Evolutionary conservation across 2,797 vertebrate species (phyloP).

Genomic region (Microtus agrestis): DNA sequence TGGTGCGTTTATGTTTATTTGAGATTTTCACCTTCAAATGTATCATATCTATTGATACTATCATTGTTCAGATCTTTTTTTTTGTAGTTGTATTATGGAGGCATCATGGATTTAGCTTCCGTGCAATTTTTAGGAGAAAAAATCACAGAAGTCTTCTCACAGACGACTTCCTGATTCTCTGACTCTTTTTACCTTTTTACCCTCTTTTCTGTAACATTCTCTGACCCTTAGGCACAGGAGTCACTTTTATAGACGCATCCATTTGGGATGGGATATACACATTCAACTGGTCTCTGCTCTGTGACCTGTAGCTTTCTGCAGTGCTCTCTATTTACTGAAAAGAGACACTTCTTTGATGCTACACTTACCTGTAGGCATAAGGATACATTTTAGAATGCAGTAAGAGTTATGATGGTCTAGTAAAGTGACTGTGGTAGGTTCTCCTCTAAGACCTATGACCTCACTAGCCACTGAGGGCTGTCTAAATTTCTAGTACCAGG

Average conservation of each 20-base stretch:
- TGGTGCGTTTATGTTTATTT: not conserved
- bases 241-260: not conserved
- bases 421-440: not conserved
- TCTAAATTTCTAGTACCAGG: not conserved
- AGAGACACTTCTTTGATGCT: not conserved
- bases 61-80: not conserved
- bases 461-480: not conserved
- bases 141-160: not conserved
- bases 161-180: not conserved
- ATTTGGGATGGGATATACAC: not conserved
- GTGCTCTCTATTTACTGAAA: not conserved
- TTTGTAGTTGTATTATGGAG: not conserved
- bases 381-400: not conserved
- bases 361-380: not conserved
- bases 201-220: not conserved
- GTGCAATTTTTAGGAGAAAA: not conserved
- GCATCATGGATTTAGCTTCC: not conserved
- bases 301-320: not conserved
- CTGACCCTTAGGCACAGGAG: not conserved
- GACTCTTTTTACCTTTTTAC: not conserved
- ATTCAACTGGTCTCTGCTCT: not conserved
- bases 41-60: not conserved
- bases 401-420: not conserved
- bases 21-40: not conserved
- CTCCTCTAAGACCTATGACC: not conserved